These are phyloP conservation scores for Caerostris extrusa DNA, from an alignment of 1,140 invertebrate genomes.

Conservation along the genomic window DNA sequence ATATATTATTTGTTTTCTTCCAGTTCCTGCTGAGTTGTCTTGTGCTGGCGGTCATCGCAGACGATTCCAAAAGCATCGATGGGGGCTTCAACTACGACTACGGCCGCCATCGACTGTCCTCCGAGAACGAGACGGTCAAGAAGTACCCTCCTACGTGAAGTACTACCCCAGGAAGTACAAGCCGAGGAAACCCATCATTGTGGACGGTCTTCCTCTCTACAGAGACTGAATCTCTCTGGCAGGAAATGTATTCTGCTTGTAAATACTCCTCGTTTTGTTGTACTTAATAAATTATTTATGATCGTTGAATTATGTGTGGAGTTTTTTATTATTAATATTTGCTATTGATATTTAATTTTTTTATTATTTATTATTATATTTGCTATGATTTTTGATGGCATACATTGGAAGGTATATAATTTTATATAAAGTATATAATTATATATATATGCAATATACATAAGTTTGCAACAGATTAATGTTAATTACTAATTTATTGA, in stretches of 20 bases:
- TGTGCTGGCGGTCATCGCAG: slow-evolving; percentile 7
- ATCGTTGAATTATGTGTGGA: background rate
- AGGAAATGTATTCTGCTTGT: background rate
- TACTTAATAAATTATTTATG: slow-evolving; percentile 47
- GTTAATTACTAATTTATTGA: too few species aligned
- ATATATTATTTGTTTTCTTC: background rate
- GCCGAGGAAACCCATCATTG: slow-evolving; percentile 12
- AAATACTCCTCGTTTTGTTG: background rate
- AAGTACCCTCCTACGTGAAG: slow-evolving; percentile 33
- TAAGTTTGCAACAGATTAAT: too few species aligned
- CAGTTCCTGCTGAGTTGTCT: slow-evolving; percentile 28
- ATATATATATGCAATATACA: too few species aligned
- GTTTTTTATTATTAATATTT: background rate
- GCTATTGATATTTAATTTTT: too few species aligned
- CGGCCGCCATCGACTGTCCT: background rate
- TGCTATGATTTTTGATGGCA: too few species aligned
- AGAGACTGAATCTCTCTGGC: slow-evolving; percentile 26
- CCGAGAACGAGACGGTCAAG: too few species aligned
- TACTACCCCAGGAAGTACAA: slow-evolving; percentile 61
- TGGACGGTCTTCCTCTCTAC: slow-evolving; percentile 63
- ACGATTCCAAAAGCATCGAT: slow-evolving; percentile 65
- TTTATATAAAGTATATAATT: too few species aligned
- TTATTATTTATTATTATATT: too few species aligned
- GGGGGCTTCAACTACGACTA: slow-evolving; percentile 69
- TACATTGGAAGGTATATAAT: too few species aligned